A percentile compares a stretch with the other conserved stretches of the same genome.
These are phyloP conservation scores for Ammodytes dubius DNA, from an alignment of 2,113 vertebrate genomes.

Conservation along the genomic window DNA sequence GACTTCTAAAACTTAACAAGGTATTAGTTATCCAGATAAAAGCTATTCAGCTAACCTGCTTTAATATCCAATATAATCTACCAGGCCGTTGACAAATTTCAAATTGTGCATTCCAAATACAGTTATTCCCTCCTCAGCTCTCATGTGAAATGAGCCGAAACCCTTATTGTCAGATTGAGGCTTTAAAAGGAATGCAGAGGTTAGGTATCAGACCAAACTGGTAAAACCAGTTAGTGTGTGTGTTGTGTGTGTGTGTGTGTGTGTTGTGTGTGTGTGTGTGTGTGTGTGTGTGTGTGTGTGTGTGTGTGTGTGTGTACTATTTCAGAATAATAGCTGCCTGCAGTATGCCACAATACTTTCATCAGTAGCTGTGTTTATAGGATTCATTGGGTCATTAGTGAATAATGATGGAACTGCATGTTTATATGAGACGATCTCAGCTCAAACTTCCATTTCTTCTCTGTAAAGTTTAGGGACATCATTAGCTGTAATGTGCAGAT, in stretches of 20 bases:
- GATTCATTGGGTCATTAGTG: neutral
- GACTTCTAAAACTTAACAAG: neutral
- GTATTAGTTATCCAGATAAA: conserved; percentile 14
- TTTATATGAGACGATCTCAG: neutral
- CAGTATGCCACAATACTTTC: neutral
- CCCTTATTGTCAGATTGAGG: conserved; percentile 22
- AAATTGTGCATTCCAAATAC: neutral
- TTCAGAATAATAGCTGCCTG: conserved; percentile 32
- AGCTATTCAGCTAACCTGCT: neutral
- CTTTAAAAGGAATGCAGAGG: conserved; percentile 39
- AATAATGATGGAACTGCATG: neutral
- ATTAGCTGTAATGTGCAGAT: neutral
- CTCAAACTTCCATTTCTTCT: neutral
- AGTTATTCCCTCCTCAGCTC: neutral
- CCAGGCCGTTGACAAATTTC: conserved; percentile 13
- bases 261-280: neutral
- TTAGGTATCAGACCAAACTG: conserved; percentile 37
- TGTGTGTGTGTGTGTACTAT: neutral
- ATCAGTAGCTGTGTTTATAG: conserved; percentile 4
- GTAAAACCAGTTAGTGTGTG: conserved; percentile 53
- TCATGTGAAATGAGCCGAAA: conserved; percentile 17
- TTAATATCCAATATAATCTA: conserved; percentile 19
- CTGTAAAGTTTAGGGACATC: neutral
- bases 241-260: neutral
- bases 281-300: neutral